Conservation (phyloP, 2,888 invertebrate genomes). For the Orgyia antiqua region DNA sequence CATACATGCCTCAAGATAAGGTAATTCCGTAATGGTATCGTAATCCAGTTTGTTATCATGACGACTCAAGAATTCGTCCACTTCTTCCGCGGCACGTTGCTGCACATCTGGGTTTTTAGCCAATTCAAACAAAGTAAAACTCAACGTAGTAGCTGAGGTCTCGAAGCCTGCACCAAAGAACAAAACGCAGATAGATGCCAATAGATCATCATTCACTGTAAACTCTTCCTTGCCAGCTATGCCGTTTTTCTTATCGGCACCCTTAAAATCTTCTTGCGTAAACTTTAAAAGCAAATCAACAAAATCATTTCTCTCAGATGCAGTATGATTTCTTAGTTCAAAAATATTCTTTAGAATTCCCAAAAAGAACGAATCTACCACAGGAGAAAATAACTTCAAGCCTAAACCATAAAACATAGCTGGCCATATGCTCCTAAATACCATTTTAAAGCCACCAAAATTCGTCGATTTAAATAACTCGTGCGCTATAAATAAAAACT, state of each 20-base stretch:
- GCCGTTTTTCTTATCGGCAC: slow-evolving; percentile 34
- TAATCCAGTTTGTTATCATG: slow-evolving; percentile 26
- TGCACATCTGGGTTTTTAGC: slow-evolving; percentile 35
- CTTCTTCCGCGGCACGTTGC: slow-evolving; percentile 28
- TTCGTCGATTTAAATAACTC: slow-evolving; percentile 28
- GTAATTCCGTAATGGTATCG: slow-evolving; percentile 38
- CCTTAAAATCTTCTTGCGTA: slow-evolving; percentile 28
- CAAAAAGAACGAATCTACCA: slow-evolving; percentile 31
- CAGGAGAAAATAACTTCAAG: slow-evolving; percentile 24
- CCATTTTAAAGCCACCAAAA: slow-evolving; percentile 23
- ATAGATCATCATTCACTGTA: slow-evolving; percentile 42
- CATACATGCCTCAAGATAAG: slow-evolving; percentile 40
- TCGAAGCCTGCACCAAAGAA: slow-evolving; percentile 60
- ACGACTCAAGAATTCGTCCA: slow-evolving; percentile 33
- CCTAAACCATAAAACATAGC: slow-evolving; percentile 36
- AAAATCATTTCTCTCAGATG: slow-evolving; percentile 39
- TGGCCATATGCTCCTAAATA: slow-evolving; percentile 35
- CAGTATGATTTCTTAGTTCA: slow-evolving; percentile 26
- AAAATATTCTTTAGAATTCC: slow-evolving; percentile 30
- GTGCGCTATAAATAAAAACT: slow-evolving; percentile 29
- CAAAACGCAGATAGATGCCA: slow-evolving; percentile 67
- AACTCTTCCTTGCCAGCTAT: slow-evolving; percentile 20
- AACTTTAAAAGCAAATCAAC: slow-evolving; percentile 40
- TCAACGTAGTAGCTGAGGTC: slow-evolving; percentile 36
- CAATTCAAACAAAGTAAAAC: slow-evolving; percentile 37